Conservation (phyloP, 2,888 invertebrate genomes). For the Drosophila mettleri region DNA sequence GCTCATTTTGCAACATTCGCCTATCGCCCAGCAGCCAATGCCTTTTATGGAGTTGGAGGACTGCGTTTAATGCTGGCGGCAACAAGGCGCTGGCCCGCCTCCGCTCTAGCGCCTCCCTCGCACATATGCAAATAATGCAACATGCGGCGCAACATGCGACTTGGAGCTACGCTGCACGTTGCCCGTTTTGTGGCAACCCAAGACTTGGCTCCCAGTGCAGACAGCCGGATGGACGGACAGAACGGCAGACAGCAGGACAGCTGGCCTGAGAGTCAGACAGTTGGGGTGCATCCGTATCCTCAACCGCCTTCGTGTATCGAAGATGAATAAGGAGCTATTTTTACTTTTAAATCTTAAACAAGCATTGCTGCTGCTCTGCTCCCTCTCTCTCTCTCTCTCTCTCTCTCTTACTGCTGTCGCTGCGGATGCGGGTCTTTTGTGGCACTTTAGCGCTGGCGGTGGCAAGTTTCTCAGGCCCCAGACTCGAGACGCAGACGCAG, state of each 20-base stretch:
- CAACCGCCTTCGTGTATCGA: constrained; percentile 71
- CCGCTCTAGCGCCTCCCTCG: constrained; percentile 22
- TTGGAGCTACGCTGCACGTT: constrained; percentile 48
- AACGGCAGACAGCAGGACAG: constrained; percentile 11
- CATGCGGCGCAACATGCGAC: constrained; percentile 66
- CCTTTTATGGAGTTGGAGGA: constrained; percentile 19
- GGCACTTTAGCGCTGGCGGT: constrained; percentile 53
- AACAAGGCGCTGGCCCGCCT: constrained; percentile 30
- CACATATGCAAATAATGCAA: constrained; percentile 74
- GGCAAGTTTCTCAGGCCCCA: constrained; percentile 62
- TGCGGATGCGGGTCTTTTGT: constrained; percentile 58
- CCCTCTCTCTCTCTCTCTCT: constrained; percentile 19
- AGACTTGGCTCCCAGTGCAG: constrained; percentile 34
- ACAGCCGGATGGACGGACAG: constrained; percentile 5
- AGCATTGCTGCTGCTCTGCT: constrained; percentile 37
- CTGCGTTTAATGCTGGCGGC: constrained; percentile 54
- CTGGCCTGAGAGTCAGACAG: constrained; percentile 6
- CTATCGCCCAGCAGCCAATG: constrained; percentile 37
- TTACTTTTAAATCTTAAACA: constrained; percentile 81
- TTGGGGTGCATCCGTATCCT: constrained; percentile 55
- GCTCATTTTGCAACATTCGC: constrained; percentile 31
- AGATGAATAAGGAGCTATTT: constrained; percentile 84
- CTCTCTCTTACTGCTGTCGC: constrained; percentile 38
- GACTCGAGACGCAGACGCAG: constrained; percentile 42
- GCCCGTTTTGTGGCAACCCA: constrained; percentile 44